Evolutionary conservation across 1,140 invertebrate species (phyloP), one percentile per base, ranked within the genome.

Genomic region (Steinernema feltiae): DNA sequence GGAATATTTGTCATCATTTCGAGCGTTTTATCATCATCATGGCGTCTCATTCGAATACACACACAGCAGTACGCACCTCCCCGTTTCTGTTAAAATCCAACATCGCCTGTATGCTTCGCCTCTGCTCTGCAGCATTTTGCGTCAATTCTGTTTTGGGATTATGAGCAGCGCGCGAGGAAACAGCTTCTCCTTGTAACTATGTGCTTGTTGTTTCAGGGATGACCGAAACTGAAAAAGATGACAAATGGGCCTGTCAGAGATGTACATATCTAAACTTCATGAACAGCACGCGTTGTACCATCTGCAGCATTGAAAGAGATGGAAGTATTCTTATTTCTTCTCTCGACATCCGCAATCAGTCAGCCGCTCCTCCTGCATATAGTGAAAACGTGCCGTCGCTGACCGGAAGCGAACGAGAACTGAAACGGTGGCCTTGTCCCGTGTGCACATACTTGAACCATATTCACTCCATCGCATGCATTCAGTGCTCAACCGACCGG

Each of bases 201-300:
- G n/a, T 27, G 24, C 15, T n/a, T 21, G 53, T 27, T 63, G 7
- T 63, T 63, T 63, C 53, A 63, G 53, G 53, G 7, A 63, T 63
- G 53, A 63, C 53, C 15, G 53, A 63, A 15, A 63, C 53, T 27
- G 53, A 63, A 63, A 63, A 63, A 63, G 53, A 63, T 63, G 53
- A 63, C 2, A 63, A 63, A 63, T 63, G 53, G 53, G 53, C 53
- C 24, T 63, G 53, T 63, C 24, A 7, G 12, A 7, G 53, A 7
- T 63, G 53, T 63, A 63, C 53, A 17, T 63, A 63, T 27, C 24
- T 63, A 27, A 63, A 63, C 24, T 63, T 17, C 53, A 63, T 63
- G 53, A 63, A 63, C 53, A 63, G 53, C 53, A 27, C 24, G 12
- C 53, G 53, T 3, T 63, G 53, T 27, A 63, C 53, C 12, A 63